Base-by-base conservation (phyloP, 2,888 invertebrate species). In the Xylota sylvarum region DNA sequence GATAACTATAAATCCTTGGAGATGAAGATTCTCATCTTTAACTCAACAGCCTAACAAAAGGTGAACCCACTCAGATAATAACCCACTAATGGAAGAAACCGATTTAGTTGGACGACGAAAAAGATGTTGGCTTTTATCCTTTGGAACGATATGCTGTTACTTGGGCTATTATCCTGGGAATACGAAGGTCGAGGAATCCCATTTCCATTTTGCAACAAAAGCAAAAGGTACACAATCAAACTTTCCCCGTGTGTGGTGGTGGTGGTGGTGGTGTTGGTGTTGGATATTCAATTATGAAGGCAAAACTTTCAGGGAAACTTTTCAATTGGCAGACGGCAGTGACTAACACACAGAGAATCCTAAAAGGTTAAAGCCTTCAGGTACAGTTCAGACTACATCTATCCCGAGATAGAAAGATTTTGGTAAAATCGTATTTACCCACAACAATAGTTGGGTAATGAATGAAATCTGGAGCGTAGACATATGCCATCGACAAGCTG, bases 401-500 rank as follows among this genome's bases (percentile, higher is more conserved):
- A 56, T n/a, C 10, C 10, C n/a, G 7, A 30, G 35, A 65, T 27
- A 50, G 27, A 73, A 35, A 30, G 23, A n/a, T 30, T 62, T 50
- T n/a, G 9, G 12, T 60, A 52, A 37, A 37, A 12, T 12, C 9
- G 12, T 23, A 23, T 72, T 52, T 48, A 6, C 5, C 14, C 55
- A 17, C 19, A 43, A 65, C 74, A 76, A 52, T 19, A 65, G 43
- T 10, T n/a, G 27, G 14, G 27, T 55, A 65, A 79, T 55, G 37
- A 73, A 79, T 73, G 60, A 35, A n/a, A 67, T 48, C 46, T 79
- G 6, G 30, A 72, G 50, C 14, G 6, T 14, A 40, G 62, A 84
- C 83, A 78, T 78, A 73, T 84, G 83, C 72, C 62, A 46, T n/a
- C n/a, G 48, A 64, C 62, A 70, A 19, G 37, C 35, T 48, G 17